Base-by-base conservation (phyloP, 2,113 vertebrate species). In the Rafetus swinhoei region DNA sequence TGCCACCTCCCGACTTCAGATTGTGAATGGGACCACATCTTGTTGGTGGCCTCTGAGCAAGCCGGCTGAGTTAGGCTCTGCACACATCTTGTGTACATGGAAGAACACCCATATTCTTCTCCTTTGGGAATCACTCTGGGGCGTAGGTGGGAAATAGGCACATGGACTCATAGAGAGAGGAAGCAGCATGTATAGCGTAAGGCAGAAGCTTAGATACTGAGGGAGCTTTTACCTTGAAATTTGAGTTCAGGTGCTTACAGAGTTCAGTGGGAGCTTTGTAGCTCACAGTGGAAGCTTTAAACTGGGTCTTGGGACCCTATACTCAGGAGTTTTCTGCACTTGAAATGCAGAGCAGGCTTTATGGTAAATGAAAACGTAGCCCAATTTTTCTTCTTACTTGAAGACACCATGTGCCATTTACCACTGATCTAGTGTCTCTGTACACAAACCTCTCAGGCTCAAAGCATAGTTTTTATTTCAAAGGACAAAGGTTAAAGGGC, bases 381-480 rank as follows among this genome's bases (percentile, higher is more conserved):
- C 65, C n/a, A 72, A 19, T 35, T 35, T 16, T 35, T 72, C 65
- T 35, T 19, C 8, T 22, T 77, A 25, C 39, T 77, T 77, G 45
- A 50, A 77, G 39, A 45, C 7, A 77, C 39, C 39, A 13, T 8
- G 39, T 50, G 9, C 22, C 39, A 16, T 2, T 56, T 91, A 87
- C 16, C 6, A 88, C 0, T 12, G 14, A 79, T 21, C 1, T 7
- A 11, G 2, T 72, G 2, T 59, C 1, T 4, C 1, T 74, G 2
- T n/a, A 79, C 55, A 27, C 24, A 90, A 60, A 79, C 1, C 21
- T 45, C 79, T 19, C 54, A 76, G 65, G 35, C 53, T 87, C 62
- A 82, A 90, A 80, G 55, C 65, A 87, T 52, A 79, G 32, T 57
- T 35, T 50, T 57, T 76, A 24, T 50, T 45, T 76, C 9, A 76